Base-by-base conservation (phyloP, 2,113 vertebrate genomes). In the Sinocyclocheilus rhinocerous region DNA sequence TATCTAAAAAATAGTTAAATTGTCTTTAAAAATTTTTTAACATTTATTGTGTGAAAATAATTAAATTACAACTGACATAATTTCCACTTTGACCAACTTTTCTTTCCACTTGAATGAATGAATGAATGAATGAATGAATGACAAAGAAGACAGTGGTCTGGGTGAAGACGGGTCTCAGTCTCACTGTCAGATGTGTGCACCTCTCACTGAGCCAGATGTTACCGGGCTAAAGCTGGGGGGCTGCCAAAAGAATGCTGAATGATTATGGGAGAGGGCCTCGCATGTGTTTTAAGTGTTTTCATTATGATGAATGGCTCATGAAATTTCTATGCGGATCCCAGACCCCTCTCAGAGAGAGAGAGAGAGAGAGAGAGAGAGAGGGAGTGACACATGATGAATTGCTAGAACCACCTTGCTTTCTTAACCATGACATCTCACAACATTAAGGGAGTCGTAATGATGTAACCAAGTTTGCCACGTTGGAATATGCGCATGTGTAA, bases 241-340 rank as follows among this genome's bases (percentile, higher is more conserved):
- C 87, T 45, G 78, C 61, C 70, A 82, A 69, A 85, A 82, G 36
- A 85, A 82, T 77, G 48, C 13, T 81, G 70, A 84, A 84, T 81
- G 18, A 87, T 52, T 81, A 83, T 84, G n/a, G 73, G 65, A 86
- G 80, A 79, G 39, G 45, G 15, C 63, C 72, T 73, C 20, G 63
- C 80, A 73, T 81, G 80, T 80, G 83, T 85, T 87, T 87, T 88
- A 81, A 87, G 80, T 81, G 77, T 83, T 84, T 87, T 81, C 67
- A 86, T 76, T 87, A 59, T 88, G 82, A 90, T 88, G 73, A 77
- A 88, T 87, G 77, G 76, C 65, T 83, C 55, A 59, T 80, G 65
- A 87, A 80, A 87, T 83, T 76, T 57, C 65, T 16, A 59, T 9
- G 76, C 73, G 80, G 79, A 75, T 85, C 61, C 72, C 72, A 84